A percentile compares a stretch with the other conserved stretches of the same genome.
These are phyloP conservation scores for Calameuta filiformis DNA, from an alignment of 2,888 invertebrate species.

Conservation along the genomic window DNA sequence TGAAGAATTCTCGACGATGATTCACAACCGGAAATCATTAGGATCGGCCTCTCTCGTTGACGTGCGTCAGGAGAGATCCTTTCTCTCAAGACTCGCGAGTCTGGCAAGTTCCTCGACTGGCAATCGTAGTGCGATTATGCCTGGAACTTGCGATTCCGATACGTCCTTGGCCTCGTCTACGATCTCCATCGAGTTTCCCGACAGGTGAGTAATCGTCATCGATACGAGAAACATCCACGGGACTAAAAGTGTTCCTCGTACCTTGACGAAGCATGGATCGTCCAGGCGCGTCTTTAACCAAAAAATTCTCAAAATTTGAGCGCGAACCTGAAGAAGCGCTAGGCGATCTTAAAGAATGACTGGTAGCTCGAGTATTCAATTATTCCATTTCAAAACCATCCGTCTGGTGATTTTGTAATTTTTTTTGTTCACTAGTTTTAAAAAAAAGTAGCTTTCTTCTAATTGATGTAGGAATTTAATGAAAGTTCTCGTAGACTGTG, in stretches of 20 bases:
- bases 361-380: neutral
- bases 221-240: neutral
- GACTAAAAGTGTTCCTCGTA: neutral
- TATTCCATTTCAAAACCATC: neutral
- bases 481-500: neutral
- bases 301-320: neutral
- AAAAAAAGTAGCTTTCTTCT: neutral
- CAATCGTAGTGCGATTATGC: neutral
- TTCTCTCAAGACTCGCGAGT: neutral
- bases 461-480: neutral
- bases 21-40: conserved; percentile 39
- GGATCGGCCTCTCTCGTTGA: conserved; percentile 40
- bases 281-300: neutral
- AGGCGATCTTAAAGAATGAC: neutral
- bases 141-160: neutral
- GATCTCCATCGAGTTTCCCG: neutral
- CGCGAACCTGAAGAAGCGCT: neutral
- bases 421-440: neutral
- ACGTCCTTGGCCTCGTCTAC: neutral
- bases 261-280: neutral
- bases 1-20: conserved; percentile 35
- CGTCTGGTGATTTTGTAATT: neutral
- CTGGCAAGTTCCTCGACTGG: neutral
- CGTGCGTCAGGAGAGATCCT: conserved; percentile 23
- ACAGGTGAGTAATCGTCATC: neutral